Conservation (phyloP, 1,140 invertebrate species). For the roundworm (Caenorhabditis elegans) region WBcel235 BX284604.4:10625501-10626000, state of each 20-base stretch:
- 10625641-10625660: background rate
- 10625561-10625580: too few relatives aligned
- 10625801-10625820: background rate
- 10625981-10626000: background rate
- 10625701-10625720: background rate
- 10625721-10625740: background rate
- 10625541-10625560: background rate
- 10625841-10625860: background rate
- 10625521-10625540: background rate
- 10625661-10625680: background rate
- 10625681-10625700: background rate
- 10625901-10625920: background rate
- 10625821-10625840: background rate
- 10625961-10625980: background rate
- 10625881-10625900: background rate
- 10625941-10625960: background rate
- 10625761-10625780: background rate
- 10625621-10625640: background rate
- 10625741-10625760: background rate
- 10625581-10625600: background rate
- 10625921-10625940: background rate
- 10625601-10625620: conserved; percentile 10
- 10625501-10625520: conserved; percentile 1
- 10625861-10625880: conserved; percentile 1
- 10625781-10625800: background rate